These are phyloP conservation scores for Denticeps clupeoides DNA, from an alignment of 2,797 vertebrate genomes.

Conservation along the genomic window DNA sequence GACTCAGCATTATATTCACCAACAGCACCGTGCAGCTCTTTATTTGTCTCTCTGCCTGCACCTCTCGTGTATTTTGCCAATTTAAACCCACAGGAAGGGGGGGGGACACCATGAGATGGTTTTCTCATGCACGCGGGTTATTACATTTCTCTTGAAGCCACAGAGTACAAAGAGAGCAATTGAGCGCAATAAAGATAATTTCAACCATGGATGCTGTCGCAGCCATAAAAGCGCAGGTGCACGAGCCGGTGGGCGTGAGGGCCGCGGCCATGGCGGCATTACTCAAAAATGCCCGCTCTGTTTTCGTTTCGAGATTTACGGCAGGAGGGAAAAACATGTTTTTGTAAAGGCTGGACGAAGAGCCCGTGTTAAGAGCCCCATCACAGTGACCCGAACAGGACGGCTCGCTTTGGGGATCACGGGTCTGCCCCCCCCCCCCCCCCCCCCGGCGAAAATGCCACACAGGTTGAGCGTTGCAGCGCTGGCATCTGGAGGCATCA, in stretches of 20 bases:
- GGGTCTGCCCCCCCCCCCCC: constrained; percentile 32
- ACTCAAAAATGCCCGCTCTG: constrained; percentile 35
- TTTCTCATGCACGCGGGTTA: too few relatives aligned
- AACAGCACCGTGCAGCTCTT: too few relatives aligned
- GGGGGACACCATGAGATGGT: too few relatives aligned
- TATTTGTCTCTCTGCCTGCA: too few relatives aligned
- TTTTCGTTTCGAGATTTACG: constrained; percentile 37
- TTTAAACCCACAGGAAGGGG: too few relatives aligned
- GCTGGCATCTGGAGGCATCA: constrained; percentile 14
- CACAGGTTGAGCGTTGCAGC: constrained; percentile 41
- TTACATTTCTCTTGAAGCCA: too few relatives aligned
- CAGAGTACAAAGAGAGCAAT: too few relatives aligned
- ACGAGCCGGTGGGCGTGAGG: constrained; percentile 31
- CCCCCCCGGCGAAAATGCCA: constrained; percentile 37
- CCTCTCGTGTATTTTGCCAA: too few relatives aligned
- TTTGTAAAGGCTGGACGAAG: constrained; percentile 17
- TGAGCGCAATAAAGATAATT: constrained; percentile 22
- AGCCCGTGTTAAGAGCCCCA: constrained; percentile 21
- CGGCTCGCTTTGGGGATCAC: constrained; percentile 28
- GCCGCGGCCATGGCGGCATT: constrained; percentile 41
- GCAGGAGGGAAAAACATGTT: constrained; percentile 36
- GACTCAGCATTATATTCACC: too few relatives aligned
- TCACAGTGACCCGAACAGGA: constrained; percentile 37
- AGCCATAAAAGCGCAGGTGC: constrained; percentile 50
- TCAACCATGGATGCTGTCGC: constrained; percentile 8